A percentile compares a stretch with the other conserved stretches of the same genome.
These are phyloP conservation scores for Apoda limacodes DNA, from an alignment of 2,888 invertebrate genomes.

Conservation along the genomic window DNA sequence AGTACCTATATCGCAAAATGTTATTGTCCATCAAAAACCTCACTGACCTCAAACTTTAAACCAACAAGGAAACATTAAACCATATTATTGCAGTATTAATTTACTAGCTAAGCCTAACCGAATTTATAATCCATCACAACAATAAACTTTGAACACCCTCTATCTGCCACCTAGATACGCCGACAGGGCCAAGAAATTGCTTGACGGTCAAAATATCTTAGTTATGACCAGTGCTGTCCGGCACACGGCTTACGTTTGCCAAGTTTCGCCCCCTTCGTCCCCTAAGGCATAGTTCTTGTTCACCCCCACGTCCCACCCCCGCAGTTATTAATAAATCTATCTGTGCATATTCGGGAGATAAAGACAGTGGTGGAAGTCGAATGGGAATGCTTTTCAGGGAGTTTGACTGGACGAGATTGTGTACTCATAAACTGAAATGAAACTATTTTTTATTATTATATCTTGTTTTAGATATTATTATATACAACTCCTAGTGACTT, in stretches of 20 bases:
- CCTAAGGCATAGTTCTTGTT: constrained; percentile 41
- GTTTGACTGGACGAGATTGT: too few species aligned
- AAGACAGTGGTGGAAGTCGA: constrained; percentile 50
- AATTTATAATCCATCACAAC: constrained; percentile 34
- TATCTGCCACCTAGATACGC: constrained; percentile 35
- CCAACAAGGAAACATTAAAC: constrained; percentile 27
- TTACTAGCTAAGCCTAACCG: constrained; percentile 24
- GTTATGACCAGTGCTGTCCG: constrained; percentile 68
- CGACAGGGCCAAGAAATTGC: constrained; percentile 59
- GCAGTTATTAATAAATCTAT: constrained; percentile 65
- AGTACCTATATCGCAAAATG: constrained; percentile 2
- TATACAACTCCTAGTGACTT: too few species aligned
- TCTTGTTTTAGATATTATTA: too few species aligned
- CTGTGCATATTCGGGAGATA: constrained; percentile 54
- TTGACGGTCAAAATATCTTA: constrained; percentile 69
- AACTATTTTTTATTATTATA: too few species aligned
- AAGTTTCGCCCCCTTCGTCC: constrained; percentile 42
- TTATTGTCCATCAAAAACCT: constrained; percentile 15
- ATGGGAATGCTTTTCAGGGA: too few species aligned
- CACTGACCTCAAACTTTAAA: constrained; percentile 9
- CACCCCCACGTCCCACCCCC: constrained; percentile 26
- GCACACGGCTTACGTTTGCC: constrained; percentile 63
- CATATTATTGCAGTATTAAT: constrained; percentile 43
- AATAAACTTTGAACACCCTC: constrained; percentile 44
- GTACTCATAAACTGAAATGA: too few species aligned